Conservation (phyloP, 2,888 invertebrate genomes). For the Dicyrtoma fusca region DNA sequence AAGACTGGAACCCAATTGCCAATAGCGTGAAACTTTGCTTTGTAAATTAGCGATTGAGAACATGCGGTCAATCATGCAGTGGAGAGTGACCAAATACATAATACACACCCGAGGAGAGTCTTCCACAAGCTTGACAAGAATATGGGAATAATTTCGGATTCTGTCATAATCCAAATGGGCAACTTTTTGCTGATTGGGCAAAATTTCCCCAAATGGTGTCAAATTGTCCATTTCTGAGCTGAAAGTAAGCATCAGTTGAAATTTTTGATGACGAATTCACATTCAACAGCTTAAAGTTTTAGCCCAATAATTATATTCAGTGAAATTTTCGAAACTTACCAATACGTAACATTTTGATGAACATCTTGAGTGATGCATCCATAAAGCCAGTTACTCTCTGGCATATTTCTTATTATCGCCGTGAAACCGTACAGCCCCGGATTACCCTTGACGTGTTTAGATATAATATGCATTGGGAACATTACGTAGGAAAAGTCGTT, state of each 20-base stretch:
- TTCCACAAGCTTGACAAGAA: slow-evolving; percentile 71
- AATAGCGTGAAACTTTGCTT: no score
- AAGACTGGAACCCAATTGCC: no score
- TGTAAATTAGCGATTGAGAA: no score
- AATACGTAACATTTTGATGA: slow-evolving; percentile 56
- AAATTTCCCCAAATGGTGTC: slow-evolving; percentile 64
- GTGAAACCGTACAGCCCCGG: slow-evolving; percentile 67
- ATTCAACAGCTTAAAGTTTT: no score
- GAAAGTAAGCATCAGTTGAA: no score
- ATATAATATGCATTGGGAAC: slow-evolving; percentile 64
- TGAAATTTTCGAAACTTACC: slow-evolving; percentile 55
- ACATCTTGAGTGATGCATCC: slow-evolving; percentile 70
- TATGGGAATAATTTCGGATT: slow-evolving; percentile 70
- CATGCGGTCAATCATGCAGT: no score
- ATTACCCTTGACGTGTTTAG: slow-evolving; percentile 58
- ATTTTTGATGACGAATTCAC: no score
- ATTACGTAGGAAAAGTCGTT: slow-evolving; percentile 65
- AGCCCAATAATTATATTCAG: no score
- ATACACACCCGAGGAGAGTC: no score
- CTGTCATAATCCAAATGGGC: slow-evolving; percentile 67
- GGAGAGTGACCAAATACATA: no score
- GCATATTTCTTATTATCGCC: slow-evolving; percentile 72
- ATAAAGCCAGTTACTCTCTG: slow-evolving; percentile 75
- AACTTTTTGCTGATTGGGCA: slow-evolving; percentile 64
- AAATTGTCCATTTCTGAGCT: slow-evolving; percentile 67